Conservation (phyloP, 2,888 invertebrate species). For the Salpingus planirostris region DNA sequence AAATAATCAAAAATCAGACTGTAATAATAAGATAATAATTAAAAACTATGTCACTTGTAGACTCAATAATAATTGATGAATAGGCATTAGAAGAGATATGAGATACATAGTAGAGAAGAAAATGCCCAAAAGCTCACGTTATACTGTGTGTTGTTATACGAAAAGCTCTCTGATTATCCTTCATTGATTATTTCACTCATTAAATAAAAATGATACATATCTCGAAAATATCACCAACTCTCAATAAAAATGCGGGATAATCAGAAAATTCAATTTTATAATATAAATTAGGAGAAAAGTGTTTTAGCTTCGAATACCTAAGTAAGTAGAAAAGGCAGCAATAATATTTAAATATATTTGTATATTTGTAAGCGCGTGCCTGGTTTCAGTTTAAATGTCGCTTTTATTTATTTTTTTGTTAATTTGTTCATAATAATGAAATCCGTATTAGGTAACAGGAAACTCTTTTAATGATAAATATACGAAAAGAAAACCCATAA, state of each 20-base stretch:
- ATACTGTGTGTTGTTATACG: slow-evolving; percentile 16
- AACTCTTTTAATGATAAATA: too few relatives aligned
- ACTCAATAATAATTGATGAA: slow-evolving; percentile 21
- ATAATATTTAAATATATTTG: slow-evolving; percentile 36
- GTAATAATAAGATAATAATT: slow-evolving; percentile 40
- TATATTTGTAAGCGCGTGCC: slow-evolving; percentile 30
- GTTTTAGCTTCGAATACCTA: slow-evolving; percentile 18
- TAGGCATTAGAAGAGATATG: too few relatives aligned
- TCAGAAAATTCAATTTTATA: too few relatives aligned
- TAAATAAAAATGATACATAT: too few relatives aligned
- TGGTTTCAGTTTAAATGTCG: slow-evolving; percentile 28
- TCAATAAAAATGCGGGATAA: neutral
- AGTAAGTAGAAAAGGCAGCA: slow-evolving; percentile 30
- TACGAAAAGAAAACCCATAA: too few relatives aligned
- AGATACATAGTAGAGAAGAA: too few relatives aligned
- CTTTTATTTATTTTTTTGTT: too few relatives aligned
- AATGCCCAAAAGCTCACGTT: slow-evolving; percentile 24
- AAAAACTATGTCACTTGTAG: slow-evolving; percentile 25
- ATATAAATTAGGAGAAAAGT: too few relatives aligned
- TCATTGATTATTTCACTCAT: too few relatives aligned
- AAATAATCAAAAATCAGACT: slow-evolving; percentile 33
- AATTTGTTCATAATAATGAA: slow-evolving; percentile 31
- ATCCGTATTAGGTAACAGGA: too few relatives aligned
- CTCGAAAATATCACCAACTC: slow-evolving; percentile 5
- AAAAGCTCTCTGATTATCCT: slow-evolving; percentile 10